phyloP scores from a whole-genome alignment of 2,113 vertebrate species.

The Ictidomys tridecemlineatus region DNA sequence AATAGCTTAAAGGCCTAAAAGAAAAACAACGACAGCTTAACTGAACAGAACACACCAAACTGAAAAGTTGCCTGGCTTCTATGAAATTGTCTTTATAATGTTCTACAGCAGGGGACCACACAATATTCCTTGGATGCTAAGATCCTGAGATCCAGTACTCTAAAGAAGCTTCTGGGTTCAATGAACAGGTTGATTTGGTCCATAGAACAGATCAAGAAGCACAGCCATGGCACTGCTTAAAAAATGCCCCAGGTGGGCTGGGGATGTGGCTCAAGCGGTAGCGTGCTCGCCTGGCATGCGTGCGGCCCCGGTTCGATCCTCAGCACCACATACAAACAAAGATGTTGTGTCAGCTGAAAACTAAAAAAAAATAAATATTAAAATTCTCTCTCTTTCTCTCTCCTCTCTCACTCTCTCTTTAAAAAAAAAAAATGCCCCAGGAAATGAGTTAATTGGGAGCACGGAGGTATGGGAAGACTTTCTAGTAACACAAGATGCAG shows the following conservation, averaged over 20 bases:
- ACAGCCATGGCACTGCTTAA: not conserved
- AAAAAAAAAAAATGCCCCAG: slow-evolving; percentile 48
- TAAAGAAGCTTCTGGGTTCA: slow-evolving; percentile 60
- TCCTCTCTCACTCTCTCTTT: too few relatives aligned
- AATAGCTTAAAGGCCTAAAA: slow-evolving; percentile 77
- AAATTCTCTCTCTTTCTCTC: too few relatives aligned
- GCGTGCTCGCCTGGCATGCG: too few relatives aligned
- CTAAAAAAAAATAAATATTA: too few relatives aligned
- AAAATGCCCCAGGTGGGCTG: slow-evolving; percentile 48
- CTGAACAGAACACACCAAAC: slow-evolving; percentile 64
- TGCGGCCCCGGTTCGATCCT: too few relatives aligned
- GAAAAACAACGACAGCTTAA: slow-evolving; percentile 76
- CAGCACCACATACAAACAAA: too few relatives aligned
- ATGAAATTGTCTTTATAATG: slow-evolving; percentile 74
- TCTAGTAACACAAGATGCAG: slow-evolving; percentile 42
- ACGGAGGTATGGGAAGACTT: not conserved
- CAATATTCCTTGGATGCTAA: slow-evolving; percentile 53
- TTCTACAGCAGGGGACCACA: slow-evolving; percentile 56
- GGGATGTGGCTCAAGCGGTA: too few relatives aligned
- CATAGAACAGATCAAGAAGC: slow-evolving; percentile 55
- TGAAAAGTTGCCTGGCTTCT: slow-evolving; percentile 74
- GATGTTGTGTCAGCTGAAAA: too few relatives aligned
- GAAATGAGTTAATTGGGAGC: slow-evolving; percentile 72
- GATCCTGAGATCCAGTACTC: slow-evolving; percentile 41
- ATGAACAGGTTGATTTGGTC: slow-evolving; percentile 53